Evolutionary conservation across 2,113 vertebrate species (phyloP).

Genomic region (Pygoscelis adeliae): DNA sequence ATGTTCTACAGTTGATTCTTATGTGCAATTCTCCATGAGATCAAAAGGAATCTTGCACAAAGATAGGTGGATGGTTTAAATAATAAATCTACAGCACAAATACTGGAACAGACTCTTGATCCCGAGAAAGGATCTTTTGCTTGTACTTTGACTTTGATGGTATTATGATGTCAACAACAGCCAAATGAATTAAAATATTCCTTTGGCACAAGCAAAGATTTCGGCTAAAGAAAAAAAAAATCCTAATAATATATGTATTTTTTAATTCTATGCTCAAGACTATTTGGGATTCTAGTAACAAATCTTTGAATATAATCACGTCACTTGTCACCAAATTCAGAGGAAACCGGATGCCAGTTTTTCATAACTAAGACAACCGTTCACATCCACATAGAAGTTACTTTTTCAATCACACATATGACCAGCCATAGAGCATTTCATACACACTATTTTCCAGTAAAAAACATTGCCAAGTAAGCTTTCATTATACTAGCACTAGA

Average conservation of each 20-base stretch:
- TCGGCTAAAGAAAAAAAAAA: constrained; percentile 40
- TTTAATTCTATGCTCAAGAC: constrained; percentile 24
- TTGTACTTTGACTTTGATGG: constrained; percentile 25
- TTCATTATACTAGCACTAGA: constrained; percentile 73
- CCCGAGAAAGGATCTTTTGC: background rate
- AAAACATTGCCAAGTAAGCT: constrained; percentile 64
- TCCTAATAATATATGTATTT: background rate
- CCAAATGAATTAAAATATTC: constrained; percentile 58
- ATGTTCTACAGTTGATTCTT: background rate
- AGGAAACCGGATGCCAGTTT: constrained; percentile 54
- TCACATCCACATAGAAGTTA: constrained; percentile 54
- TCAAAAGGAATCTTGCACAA: background rate
- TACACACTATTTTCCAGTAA: constrained; percentile 50
- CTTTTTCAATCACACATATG: constrained; percentile 1
- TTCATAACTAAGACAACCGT: constrained; percentile 52
- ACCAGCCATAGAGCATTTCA: constrained; percentile 25
- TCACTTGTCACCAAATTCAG: constrained; percentile 55
- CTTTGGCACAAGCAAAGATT: constrained; percentile 4
- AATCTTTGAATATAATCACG: constrained; percentile 31
- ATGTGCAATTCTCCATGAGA: background rate
- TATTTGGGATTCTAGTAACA: constrained; percentile 63
- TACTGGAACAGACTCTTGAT: background rate
- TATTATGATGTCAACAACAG: constrained; percentile 30
- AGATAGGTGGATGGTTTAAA: background rate
- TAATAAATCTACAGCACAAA: background rate